These are phyloP conservation scores for Barbus barbus DNA, from an alignment of 2,113 vertebrate genomes.

Conservation along the genomic window DNA sequence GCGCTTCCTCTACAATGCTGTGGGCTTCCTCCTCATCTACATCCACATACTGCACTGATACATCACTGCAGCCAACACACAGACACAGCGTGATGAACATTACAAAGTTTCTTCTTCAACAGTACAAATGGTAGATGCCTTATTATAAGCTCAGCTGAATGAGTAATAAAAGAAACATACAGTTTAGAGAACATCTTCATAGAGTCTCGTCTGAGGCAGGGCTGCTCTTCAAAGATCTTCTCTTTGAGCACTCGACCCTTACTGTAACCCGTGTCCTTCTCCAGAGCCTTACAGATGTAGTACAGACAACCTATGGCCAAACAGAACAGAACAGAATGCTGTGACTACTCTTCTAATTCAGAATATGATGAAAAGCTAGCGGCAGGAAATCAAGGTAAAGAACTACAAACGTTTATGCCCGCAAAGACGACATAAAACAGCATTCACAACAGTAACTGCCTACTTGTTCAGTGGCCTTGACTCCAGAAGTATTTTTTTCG, in stretches of 20 bases:
- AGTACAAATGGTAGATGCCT: neutral
- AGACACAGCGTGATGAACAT: neutral
- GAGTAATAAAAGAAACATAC: no score
- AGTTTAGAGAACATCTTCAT: slow-evolving; percentile 93
- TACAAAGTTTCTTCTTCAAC: neutral
- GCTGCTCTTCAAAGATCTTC: slow-evolving; percentile 94
- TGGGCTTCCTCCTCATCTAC: slow-evolving; percentile 83
- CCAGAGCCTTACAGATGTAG: slow-evolving; percentile 93
- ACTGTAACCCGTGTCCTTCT: slow-evolving; percentile 90
- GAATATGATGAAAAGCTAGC: neutral
- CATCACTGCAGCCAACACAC: slow-evolving; percentile 74
- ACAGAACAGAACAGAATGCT: neutral
- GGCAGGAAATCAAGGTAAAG: neutral
- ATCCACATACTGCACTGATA: slow-evolving; percentile 86
- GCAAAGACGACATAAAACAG: neutral
- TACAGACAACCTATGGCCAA: slow-evolving; percentile 85
- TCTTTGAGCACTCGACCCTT: slow-evolving; percentile 95
- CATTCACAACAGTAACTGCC: neutral
- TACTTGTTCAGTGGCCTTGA: neutral
- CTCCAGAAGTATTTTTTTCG: neutral
- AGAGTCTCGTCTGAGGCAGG: slow-evolving; percentile 89
- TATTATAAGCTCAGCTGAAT: neutral
- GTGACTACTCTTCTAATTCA: neutral
- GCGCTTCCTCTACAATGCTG: slow-evolving; percentile 84
- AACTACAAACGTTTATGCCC: no score